Percentiles rank a stretch among this genome's conserved stretches.
These are phyloP conservation scores for Porites divaricata DNA, from an alignment of 92 coral and sea anemone species.

Conservation along the genomic window DNA sequence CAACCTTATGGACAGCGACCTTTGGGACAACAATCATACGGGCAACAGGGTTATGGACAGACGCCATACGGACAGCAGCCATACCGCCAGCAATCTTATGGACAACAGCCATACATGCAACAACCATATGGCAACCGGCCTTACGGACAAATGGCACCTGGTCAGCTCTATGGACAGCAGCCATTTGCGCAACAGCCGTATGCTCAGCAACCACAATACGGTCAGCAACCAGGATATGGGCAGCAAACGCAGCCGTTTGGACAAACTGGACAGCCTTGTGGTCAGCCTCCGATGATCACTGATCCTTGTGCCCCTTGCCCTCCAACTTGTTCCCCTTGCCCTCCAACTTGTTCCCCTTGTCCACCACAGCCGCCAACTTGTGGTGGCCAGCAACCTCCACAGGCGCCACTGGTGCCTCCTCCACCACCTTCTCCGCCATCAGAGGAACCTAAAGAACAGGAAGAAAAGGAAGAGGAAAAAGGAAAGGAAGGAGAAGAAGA, in stretches of 20 bases:
- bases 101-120: slow-evolving; percentile 46
- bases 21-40: slow-evolving; percentile 27
- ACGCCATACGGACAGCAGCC: slow-evolving; percentile 39
- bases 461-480: neutral
- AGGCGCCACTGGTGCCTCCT: slow-evolving; percentile 40
- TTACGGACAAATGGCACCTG: slow-evolving; percentile 1
- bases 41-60: slow-evolving; percentile 20
- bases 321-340: slow-evolving; percentile 42
- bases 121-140: slow-evolving; percentile 22
- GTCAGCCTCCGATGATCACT: slow-evolving; percentile 34
- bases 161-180: slow-evolving; percentile 30
- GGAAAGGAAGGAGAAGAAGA: neutral
- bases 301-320: slow-evolving; percentile 49
- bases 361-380: slow-evolving; percentile 45
- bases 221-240: slow-evolving; percentile 11
- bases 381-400: slow-evolving; percentile 36
- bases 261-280: slow-evolving; percentile 35
- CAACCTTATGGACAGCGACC: slow-evolving; percentile 49
- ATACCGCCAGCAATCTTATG: slow-evolving; percentile 34
- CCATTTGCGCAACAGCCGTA: slow-evolving; percentile 39
- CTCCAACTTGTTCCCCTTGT: slow-evolving; percentile 42
- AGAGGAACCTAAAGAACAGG: slow-evolving; percentile 26
- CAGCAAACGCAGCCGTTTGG: slow-evolving; percentile 18
- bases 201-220: slow-evolving; percentile 21
- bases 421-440: slow-evolving; percentile 43